These are phyloP conservation scores for Motacilla alba DNA, from an alignment of 2,113 vertebrate genomes.

Conservation along the genomic window DNA sequence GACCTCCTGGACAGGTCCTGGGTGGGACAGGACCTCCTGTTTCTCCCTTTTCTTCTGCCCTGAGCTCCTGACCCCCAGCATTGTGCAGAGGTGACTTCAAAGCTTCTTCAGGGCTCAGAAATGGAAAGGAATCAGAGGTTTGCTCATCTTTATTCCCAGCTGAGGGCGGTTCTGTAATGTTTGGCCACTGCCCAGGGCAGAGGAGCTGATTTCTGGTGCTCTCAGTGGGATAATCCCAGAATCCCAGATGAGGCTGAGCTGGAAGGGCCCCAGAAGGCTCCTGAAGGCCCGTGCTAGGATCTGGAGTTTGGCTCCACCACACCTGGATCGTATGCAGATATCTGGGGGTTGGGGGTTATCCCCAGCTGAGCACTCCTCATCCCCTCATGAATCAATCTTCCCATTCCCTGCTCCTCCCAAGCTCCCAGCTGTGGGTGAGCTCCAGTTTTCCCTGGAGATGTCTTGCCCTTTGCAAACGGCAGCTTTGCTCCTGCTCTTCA, in stretches of 20 bases:
- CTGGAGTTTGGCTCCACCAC: background rate
- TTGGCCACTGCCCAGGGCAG: background rate
- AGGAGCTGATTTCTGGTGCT: background rate
- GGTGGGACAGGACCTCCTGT: too few species aligned
- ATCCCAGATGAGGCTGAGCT: background rate
- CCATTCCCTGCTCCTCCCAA: background rate
- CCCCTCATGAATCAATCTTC: background rate
- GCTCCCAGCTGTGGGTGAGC: background rate
- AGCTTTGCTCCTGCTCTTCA: background rate
- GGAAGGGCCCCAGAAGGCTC: background rate
- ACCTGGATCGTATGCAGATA: background rate
- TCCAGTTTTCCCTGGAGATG: background rate
- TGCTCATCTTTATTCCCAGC: background rate
- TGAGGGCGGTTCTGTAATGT: background rate
- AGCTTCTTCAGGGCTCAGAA: background rate
- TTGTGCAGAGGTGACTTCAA: background rate
- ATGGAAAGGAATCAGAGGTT: background rate
- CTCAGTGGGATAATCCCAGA: background rate
- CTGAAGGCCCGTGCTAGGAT: background rate
- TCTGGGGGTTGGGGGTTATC: background rate
- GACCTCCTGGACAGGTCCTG: too few species aligned
- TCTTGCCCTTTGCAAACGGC: conserved; percentile 5
- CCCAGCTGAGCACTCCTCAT: background rate
- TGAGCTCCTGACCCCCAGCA: background rate
- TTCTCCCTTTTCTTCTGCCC: background rate